Evolutionary conservation across 1,140 invertebrate genomes (phyloP).

Genomic region (Lepidostoma basale): DNA sequence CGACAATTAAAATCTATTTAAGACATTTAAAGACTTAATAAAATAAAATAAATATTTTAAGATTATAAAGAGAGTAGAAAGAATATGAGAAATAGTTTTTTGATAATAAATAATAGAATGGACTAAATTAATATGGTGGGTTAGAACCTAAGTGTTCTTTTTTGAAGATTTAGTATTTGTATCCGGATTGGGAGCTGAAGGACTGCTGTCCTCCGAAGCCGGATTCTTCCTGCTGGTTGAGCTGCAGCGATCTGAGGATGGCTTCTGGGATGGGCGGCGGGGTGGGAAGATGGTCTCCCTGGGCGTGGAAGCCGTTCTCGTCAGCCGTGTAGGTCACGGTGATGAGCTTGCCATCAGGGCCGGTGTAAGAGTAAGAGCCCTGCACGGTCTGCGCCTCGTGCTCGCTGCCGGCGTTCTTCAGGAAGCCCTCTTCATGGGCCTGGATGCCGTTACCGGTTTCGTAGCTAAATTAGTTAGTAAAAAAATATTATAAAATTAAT

Average conservation of each 20-base stretch:
- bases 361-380: slow-evolving; percentile 76
- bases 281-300: slow-evolving; percentile 76
- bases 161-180: slow-evolving; percentile 20
- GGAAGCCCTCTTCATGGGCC: slow-evolving; percentile 43
- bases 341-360: slow-evolving; percentile 73
- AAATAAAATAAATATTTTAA: no score
- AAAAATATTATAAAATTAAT: neutral
- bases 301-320: slow-evolving; percentile 78
- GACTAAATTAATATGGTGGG: no score
- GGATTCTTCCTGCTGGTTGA: slow-evolving; percentile 42
- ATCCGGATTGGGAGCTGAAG: slow-evolving; percentile 11
- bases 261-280: slow-evolving; percentile 73
- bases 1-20: no score
- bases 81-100: no score
- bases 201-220: slow-evolving; percentile 20
- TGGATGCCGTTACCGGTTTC: slow-evolving; percentile 60
- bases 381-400: slow-evolving; percentile 66
- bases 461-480: slow-evolving; percentile 48
- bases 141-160: no score
- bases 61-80: no score
- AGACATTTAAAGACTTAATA: no score
- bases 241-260: slow-evolving; percentile 54
- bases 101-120: no score
- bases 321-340: slow-evolving; percentile 77
- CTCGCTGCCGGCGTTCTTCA: slow-evolving; percentile 60